These are phyloP conservation scores for Drosophila nigrodunni DNA, from an alignment of 1,140 invertebrate genomes.

Conservation along the genomic window DNA sequence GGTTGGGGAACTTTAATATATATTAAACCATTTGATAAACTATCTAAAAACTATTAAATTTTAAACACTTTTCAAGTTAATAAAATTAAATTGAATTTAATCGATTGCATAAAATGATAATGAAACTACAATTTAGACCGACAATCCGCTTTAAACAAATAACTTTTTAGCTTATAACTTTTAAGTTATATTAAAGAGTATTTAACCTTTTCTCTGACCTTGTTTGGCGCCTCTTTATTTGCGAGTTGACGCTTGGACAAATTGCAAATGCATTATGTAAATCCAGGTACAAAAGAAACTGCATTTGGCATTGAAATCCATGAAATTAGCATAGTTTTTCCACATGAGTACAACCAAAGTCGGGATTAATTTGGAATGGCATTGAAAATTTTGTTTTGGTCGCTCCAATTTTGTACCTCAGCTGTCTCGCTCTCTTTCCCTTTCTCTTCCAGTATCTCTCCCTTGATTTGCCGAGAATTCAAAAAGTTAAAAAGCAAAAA, in stretches of 20 bases:
- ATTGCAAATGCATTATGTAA: constrained; percentile 67
- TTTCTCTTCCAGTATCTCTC: constrained; percentile 1
- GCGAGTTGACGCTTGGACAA: constrained; percentile 32
- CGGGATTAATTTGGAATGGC: constrained; percentile 68
- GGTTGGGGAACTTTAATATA: too few relatives aligned
- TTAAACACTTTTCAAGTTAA: too few relatives aligned
- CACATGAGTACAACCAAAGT: constrained; percentile 70
- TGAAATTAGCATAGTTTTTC: constrained; percentile 79
- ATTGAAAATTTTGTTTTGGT: constrained; percentile 13
- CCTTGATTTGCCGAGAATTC: constrained; percentile 48
- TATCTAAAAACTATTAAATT: too few relatives aligned
- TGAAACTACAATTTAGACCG: too few relatives aligned
- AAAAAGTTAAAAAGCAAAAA: constrained; percentile 84
- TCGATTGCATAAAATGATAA: too few relatives aligned
- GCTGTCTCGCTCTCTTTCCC: background rate
- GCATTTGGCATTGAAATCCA: constrained; percentile 43
- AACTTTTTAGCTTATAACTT: background rate
- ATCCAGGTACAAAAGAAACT: constrained; percentile 57
- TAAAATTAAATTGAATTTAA: too few relatives aligned
- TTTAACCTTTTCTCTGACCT: constrained; percentile 9
- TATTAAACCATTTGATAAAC: too few relatives aligned
- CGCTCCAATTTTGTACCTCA: constrained; percentile 7
- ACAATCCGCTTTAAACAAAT: background rate
- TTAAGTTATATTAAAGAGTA: constrained; percentile 13
- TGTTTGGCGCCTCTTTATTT: constrained; percentile 23